phyloP scores from a whole-genome alignment of 2,888 invertebrate species.

The Caenorhabditis imperialis region DNA sequence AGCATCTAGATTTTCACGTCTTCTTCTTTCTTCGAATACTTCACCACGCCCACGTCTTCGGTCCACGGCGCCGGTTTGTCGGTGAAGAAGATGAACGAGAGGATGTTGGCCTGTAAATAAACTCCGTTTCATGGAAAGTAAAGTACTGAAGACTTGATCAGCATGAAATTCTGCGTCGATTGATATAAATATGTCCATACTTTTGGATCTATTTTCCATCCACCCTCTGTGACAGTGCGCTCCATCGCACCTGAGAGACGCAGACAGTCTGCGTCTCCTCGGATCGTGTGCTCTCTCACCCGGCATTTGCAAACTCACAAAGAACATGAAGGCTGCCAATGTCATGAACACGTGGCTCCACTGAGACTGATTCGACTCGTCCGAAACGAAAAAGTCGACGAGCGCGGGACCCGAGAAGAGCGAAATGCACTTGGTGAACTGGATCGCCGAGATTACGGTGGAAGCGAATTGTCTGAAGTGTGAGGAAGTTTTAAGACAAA shows the following conservation, averaged over 20 bases:
- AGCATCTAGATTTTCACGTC: conserved; percentile 28
- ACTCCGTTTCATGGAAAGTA: neutral
- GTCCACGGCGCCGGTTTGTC: conserved; percentile 56
- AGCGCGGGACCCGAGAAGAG: conserved; percentile 67
- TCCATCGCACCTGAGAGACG: too few species aligned
- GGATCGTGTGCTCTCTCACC: too few species aligned
- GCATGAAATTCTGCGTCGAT: too few species aligned
- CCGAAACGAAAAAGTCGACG: conserved; percentile 62
- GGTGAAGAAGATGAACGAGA: conserved; percentile 58
- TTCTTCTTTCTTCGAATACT: conserved; percentile 20
- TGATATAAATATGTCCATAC: neutral
- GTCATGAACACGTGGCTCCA: conserved; percentile 48
- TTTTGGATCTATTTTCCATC: neutral
- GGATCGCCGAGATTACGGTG: conserved; percentile 64
- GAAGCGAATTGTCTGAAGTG: conserved; percentile 55
- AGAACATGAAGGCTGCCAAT: conserved; percentile 24
- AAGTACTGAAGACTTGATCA: too few species aligned
- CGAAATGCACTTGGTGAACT: conserved; percentile 69
- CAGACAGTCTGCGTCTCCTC: too few species aligned
- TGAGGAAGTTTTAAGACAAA: too few species aligned
- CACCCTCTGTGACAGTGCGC: too few species aligned
- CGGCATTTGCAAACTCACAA: conserved; percentile 43
- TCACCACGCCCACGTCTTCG: conserved; percentile 30
- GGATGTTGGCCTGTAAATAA: conserved; percentile 56
- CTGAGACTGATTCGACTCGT: conserved; percentile 51